phyloP scores from a whole-genome alignment of 2,113 vertebrate species.

The Alexandromys fortis region DNA sequence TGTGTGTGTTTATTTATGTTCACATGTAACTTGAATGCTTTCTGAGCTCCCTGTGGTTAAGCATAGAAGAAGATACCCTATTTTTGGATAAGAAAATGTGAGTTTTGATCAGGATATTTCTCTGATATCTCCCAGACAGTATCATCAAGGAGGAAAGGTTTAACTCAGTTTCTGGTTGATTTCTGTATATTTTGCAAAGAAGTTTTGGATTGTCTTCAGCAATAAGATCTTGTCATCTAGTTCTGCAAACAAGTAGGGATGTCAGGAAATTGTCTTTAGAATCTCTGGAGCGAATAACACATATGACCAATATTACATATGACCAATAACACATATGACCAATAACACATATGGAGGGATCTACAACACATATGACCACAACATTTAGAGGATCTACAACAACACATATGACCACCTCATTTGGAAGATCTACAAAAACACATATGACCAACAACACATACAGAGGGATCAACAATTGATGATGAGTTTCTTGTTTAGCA shows the following conservation, averaged over 20 bases:
- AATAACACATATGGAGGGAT: background rate
- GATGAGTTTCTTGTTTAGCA: background rate
- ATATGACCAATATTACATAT: too few species aligned
- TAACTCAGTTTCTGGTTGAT: background rate
- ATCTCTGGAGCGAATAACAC: too few species aligned
- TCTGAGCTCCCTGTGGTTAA: background rate
- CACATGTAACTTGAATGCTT: background rate
- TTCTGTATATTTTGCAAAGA: background rate
- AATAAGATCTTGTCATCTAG: background rate
- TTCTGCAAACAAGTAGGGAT: background rate
- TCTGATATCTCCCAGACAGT: background rate
- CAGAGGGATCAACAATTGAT: fast-evolving
- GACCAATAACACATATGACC: too few species aligned
- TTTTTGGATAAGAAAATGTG: background rate
- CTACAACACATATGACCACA: too few species aligned
- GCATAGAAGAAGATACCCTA: background rate
- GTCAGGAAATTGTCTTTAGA: background rate
- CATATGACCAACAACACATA: too few species aligned
- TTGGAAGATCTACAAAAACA: too few species aligned
- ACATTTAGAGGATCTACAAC: too few species aligned
- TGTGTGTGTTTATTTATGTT: background rate
- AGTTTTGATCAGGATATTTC: background rate
- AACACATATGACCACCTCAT: too few species aligned
- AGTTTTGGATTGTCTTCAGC: background rate
- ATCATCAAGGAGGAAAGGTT: background rate